Evolutionary conservation across 2,113 vertebrate genomes (phyloP), one percentile per base, ranked within the genome.

Genomic region (Phocoena sinus): DNA sequence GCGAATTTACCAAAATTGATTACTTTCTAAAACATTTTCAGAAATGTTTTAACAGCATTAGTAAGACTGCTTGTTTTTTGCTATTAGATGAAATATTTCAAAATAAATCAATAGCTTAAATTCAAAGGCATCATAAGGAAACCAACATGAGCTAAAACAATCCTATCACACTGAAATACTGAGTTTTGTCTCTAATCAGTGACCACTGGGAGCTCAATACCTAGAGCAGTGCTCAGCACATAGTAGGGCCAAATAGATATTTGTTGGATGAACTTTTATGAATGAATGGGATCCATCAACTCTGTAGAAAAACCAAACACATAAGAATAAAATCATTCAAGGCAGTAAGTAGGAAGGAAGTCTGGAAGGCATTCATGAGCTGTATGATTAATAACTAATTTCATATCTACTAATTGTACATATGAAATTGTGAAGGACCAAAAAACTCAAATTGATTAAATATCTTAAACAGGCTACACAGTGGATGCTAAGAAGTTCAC

Each of bases 341-440:
- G 62, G 20, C 15, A 41, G 26, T 2, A 81, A 77, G 28, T 21
- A 53, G 11, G 50, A 88, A 80, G 28, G 31, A 94, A 76, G 79
- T 67, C 33, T 47, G 44, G 60, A 92, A 89, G 87, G 41, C 10
- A 82, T 71, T 62, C 90, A 74, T 65, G 41, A 92, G 8, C 20
- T 65, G 6, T 33, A 36, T 56, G 53, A 77, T 79, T 89, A 81
- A 88, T 18, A 70, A 93, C 47, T 25, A 93, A 94, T 58, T 74
- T 84, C 31, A 20, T 65, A 47, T n/a, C 53, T 58, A 36, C 63
- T 80, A 58, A 71, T 33, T 77, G 20, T 38, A 84, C 36, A 20
- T 50, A 60, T 11, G 63, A 93, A 95, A 95, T 25, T 85, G 21
- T 94, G 60, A 92, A 94, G 28, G 74, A 92, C 94, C 33, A 76